Conservation (phyloP, 2,888 invertebrate genomes). For the Cosmia pyralina region DNA sequence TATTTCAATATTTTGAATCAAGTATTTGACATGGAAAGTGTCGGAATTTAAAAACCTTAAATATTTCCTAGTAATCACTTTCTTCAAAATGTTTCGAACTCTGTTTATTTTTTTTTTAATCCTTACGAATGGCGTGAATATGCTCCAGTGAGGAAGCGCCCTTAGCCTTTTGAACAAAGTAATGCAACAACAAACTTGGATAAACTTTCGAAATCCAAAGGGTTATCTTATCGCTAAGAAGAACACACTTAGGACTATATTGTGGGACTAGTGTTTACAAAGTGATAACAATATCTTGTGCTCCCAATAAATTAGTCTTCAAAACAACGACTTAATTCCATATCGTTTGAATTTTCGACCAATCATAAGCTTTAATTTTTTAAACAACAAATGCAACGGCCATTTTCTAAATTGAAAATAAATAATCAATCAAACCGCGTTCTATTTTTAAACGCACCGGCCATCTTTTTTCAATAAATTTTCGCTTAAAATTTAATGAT, state of each 20-base stretch:
- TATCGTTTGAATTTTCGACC: not conserved
- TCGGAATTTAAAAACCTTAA: too few relatives aligned
- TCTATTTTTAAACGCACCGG: constrained; percentile 31
- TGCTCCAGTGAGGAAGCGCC: too few relatives aligned
- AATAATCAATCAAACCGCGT: constrained; percentile 24
- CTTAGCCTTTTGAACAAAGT: constrained; percentile 15
- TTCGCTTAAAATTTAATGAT: constrained; percentile 7
- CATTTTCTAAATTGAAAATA: constrained; percentile 28
- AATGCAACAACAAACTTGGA: constrained; percentile 37
- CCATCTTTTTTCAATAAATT: constrained; percentile 30
- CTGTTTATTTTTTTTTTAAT: too few relatives aligned
- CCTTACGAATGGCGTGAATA: too few relatives aligned
- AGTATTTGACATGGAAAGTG: too few relatives aligned
- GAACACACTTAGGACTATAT: constrained; percentile 11
- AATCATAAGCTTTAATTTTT: constrained; percentile 16
- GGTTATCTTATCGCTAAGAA: constrained; percentile 38
- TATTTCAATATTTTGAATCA: too few relatives aligned
- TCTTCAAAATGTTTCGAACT: too few relatives aligned
- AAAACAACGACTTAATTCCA: not conserved
- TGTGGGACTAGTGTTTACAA: constrained; percentile 21
- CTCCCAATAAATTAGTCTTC: constrained; percentile 13
- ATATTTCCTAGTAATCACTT: too few relatives aligned
- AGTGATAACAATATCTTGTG: constrained; percentile 46
- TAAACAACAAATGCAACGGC: constrained; percentile 1
- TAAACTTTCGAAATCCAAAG: constrained; percentile 42